Base-by-base conservation (phyloP, 2,888 invertebrate genomes). In the Nemotelus pantherinus region DNA sequence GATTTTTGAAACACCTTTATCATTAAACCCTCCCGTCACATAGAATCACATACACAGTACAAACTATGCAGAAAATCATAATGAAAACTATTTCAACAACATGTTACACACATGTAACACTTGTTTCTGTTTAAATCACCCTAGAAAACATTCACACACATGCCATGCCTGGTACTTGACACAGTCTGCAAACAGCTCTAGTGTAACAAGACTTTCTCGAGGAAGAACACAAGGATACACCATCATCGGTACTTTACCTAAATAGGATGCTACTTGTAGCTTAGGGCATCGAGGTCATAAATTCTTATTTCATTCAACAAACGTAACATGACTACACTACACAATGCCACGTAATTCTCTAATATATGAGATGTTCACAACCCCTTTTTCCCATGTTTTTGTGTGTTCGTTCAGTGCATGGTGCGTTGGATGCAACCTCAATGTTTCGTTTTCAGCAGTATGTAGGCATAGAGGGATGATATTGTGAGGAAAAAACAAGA, bases 221-320 rank as follows among this genome's bases (percentile, higher is more conserved):
- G 25, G 25, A 25, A 25, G 25, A 25, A 25, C 25, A 25, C 25
- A 25, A 25, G 25, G 25, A 25, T 25, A 25, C 25, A 25, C 25
- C 25, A 25, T 25, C 25, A 25, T 25, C 25, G 25, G 25, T 25
- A 25, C 25, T 25, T 25, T 25, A 25, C 25, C 25, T 25, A 25
- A 25, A 25, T 25, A 25, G 25, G 25, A 25, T 25, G 25, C 25
- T 25, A 25, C 25, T 25, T 25, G 25, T 25, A 25, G 25, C 25
- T 25, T 25, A 25, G 9, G 44, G 57, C 45, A 76, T 72, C 7
- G 53, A 44, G 68, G 68, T 58, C 67, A 77, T 77, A 77, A 77
- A 77, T 74, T 74, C 74, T 74, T 68, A 74, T 77, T 77, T 48
- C 63, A 74, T 72, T 50, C 64, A 71, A 48, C 47, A 72, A 25